A percentile compares a stretch with the other conserved stretches of the same genome.
These are phyloP conservation scores for Thecophora atra DNA, from an alignment of 2,888 invertebrate species.

Conservation along the genomic window DNA sequence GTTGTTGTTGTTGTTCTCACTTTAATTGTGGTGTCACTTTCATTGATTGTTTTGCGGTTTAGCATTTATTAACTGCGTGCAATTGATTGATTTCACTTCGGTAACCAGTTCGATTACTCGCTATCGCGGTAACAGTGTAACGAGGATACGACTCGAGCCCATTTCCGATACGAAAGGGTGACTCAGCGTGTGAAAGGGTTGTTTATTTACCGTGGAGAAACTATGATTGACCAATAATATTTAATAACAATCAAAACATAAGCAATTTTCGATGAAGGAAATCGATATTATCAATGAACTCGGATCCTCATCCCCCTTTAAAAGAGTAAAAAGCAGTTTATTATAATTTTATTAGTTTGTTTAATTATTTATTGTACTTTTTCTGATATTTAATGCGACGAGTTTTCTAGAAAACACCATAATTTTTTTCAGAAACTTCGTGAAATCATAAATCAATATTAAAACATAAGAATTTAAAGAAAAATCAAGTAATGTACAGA, in stretches of 20 bases:
- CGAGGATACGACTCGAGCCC: slow-evolving; percentile 5
- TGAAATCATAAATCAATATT: background rate
- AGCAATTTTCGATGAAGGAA: slow-evolving; percentile 54
- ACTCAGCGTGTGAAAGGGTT: slow-evolving; percentile 20
- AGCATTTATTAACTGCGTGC: slow-evolving; percentile 21
- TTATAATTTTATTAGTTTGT: too few relatives aligned
- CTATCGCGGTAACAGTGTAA: slow-evolving; percentile 9
- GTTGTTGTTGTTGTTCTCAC: slow-evolving; percentile 18
- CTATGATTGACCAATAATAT: slow-evolving; percentile 49
- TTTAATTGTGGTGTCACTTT: slow-evolving; percentile 39
- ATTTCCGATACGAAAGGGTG: slow-evolving; percentile 21
- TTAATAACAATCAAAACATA: slow-evolving; percentile 59
- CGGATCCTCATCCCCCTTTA: too few relatives aligned
- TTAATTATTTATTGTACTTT: too few relatives aligned
- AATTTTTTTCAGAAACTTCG: too few relatives aligned
- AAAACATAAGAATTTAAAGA: slow-evolving; percentile 15
- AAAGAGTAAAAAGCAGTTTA: too few relatives aligned
- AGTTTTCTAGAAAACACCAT: too few relatives aligned
- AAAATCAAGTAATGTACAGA: too few relatives aligned
- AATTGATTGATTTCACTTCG: slow-evolving; percentile 37
- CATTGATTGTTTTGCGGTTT: slow-evolving; percentile 41
- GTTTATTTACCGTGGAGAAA: slow-evolving; percentile 15
- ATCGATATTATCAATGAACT: slow-evolving; percentile 34
- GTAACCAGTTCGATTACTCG: slow-evolving; percentile 9
- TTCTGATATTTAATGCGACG: too few relatives aligned